Conservation (phyloP, 1,140 invertebrate species). For the Leguminivora glycinivorella region DNA sequence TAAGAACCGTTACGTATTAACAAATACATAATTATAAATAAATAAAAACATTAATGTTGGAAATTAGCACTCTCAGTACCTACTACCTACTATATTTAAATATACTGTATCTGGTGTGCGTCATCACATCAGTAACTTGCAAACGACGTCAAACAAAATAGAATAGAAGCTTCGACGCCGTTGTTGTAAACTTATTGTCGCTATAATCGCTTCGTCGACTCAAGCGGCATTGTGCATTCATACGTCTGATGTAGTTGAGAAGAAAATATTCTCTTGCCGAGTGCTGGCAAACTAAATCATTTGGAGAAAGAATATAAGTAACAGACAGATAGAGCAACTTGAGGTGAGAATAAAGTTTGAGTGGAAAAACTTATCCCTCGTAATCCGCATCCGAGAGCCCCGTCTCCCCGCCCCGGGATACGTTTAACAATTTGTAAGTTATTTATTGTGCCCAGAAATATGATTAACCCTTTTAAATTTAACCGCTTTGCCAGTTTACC, state of each 20-base stretch:
- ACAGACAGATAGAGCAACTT: conserved; percentile 73
- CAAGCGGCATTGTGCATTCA: conserved; percentile 64
- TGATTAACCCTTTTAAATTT: conserved; percentile 71
- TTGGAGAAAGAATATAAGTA: conserved; percentile 74
- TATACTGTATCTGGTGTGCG: neutral
- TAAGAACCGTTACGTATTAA: too few relatives aligned
- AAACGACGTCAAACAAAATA: conserved; percentile 33
- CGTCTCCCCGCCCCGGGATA: conserved; percentile 63
- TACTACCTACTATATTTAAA: neutral
- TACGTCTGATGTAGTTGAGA: conserved; percentile 63
- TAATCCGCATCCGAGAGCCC: conserved; percentile 57
- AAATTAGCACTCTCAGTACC: neutral
- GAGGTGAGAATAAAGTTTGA: conserved; percentile 78
- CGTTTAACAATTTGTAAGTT: conserved; percentile 76
- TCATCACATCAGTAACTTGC: neutral
- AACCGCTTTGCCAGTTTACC: conserved; percentile 43
- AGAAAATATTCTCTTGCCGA: conserved; percentile 74
- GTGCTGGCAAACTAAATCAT: conserved; percentile 75
- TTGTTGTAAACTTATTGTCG: conserved; percentile 44
- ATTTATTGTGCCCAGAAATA: conserved; percentile 73
- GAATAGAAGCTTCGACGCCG: conserved; percentile 32
- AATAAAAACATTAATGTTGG: too few relatives aligned
- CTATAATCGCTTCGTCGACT: conserved; percentile 49
- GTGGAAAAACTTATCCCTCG: conserved; percentile 75
- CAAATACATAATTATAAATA: too few relatives aligned